Percentiles rank a stretch among this genome's conserved stretches.
Conservation (phyloP, 2,888 invertebrate genomes). For the Euphydryas editha region DNA sequence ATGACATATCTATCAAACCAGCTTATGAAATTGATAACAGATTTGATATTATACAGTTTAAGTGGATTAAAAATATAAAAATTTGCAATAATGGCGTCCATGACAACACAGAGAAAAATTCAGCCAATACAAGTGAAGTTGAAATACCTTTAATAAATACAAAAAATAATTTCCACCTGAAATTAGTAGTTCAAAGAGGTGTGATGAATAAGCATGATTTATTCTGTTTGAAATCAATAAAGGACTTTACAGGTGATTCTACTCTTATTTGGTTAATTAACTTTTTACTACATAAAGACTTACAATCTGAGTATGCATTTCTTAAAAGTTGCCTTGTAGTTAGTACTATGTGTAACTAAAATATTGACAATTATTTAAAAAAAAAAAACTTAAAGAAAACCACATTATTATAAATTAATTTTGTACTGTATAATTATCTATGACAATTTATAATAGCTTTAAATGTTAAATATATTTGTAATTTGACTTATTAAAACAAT, state of each 20-base stretch:
- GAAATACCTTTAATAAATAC: neutral
- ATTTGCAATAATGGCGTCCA: neutral
- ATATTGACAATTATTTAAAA: neutral
- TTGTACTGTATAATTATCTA: too few species aligned
- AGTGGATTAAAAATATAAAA: constrained; percentile 40
- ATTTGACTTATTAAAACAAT: too few species aligned
- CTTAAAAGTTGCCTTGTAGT: constrained; percentile 47
- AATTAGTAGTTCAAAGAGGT: constrained; percentile 37
- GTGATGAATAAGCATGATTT: constrained; percentile 52
- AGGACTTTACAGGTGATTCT: constrained; percentile 44
- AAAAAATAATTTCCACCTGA: constrained; percentile 36
- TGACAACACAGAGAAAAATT: neutral
- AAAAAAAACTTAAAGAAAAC: neutral
- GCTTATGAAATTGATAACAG: constrained; percentile 56
- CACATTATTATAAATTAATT: too few species aligned
- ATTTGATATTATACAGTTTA: constrained; percentile 48
- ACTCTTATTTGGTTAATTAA: constrained; percentile 58
- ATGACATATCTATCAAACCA: constrained; percentile 52
- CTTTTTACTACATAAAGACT: constrained; percentile 54
- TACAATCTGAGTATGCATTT: constrained; percentile 56
- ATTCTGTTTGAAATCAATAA: constrained; percentile 54
- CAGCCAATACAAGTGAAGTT: neutral
- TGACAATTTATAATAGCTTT: too few species aligned
- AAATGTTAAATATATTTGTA: too few species aligned
- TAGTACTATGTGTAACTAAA: constrained; percentile 61